A percentile compares a stretch with the other conserved stretches of the same genome.
phyloP scores from a whole-genome alignment of 2,797 vertebrate genomes.

The Euphonia xanthogaster region DNA sequence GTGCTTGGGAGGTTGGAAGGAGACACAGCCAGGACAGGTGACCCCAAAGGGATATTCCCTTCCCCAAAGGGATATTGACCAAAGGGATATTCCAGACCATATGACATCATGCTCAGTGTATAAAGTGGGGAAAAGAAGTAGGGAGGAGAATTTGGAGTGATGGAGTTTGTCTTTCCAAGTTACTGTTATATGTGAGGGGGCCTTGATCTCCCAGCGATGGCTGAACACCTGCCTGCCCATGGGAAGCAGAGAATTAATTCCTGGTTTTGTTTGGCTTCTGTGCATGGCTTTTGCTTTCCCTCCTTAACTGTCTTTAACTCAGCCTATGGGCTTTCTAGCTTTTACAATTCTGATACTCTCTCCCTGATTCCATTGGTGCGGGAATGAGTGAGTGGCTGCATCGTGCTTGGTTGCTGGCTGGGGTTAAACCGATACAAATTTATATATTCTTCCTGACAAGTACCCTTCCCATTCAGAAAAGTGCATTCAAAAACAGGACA shows the following conservation, averaged over 20 bases:
- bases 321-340: neutral
- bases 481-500: neutral
- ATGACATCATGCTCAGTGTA: neutral
- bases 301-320: neutral
- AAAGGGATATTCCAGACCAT: neutral
- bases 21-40: neutral
- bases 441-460: neutral
- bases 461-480: neutral
- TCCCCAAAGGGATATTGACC: too few relatives aligned
- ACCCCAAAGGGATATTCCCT: neutral
- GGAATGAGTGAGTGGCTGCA: neutral
- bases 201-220: neutral
- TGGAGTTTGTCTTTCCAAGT: neutral
- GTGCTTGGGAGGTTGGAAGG: neutral
- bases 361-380: neutral
- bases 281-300: neutral
- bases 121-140: neutral
- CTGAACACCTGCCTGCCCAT: neutral
- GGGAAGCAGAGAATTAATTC: neutral
- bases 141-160: neutral
- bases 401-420: too few relatives aligned
- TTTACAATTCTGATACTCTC: neutral
- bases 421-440: neutral
- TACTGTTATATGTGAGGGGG: rapidly evolving
- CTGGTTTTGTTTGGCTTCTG: neutral